These are phyloP conservation scores for Tetropium fuscum DNA, from an alignment of 2,888 invertebrate genomes.

Conservation along the genomic window DNA sequence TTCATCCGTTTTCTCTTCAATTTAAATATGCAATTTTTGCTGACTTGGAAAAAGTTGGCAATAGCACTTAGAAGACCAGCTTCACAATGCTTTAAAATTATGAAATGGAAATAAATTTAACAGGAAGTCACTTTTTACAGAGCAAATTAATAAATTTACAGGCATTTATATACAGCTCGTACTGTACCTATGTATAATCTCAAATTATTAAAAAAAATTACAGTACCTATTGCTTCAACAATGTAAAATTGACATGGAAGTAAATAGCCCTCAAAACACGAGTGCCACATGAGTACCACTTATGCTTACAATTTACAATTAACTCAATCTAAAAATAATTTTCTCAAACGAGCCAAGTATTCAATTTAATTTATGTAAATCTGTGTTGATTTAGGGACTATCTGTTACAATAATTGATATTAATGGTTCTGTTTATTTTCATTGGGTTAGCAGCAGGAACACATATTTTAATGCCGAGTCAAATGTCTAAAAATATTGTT, in stretches of 20 bases:
- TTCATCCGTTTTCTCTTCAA: too few species aligned
- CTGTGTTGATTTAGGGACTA: slow-evolving; percentile 38
- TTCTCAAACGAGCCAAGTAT: slow-evolving; percentile 31
- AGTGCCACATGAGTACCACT: slow-evolving; percentile 16
- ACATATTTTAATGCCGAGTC: slow-evolving; percentile 17
- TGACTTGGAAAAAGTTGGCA: too few species aligned
- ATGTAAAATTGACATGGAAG: not conserved
- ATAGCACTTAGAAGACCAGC: too few species aligned
- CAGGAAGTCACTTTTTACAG: too few species aligned
- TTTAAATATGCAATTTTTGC: too few species aligned
- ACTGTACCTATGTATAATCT: too few species aligned
- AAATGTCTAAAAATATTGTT: slow-evolving; percentile 13
- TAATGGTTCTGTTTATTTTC: slow-evolving; percentile 39
- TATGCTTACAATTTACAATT: slow-evolving; percentile 9
- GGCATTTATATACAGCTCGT: too few species aligned
- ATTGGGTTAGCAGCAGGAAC: slow-evolving; percentile 10
- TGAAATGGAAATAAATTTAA: too few species aligned
- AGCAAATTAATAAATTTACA: too few species aligned
- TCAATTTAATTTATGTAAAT: slow-evolving; percentile 18
- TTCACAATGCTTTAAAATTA: too few species aligned
- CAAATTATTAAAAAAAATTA: not conserved
- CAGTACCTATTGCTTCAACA: too few species aligned
- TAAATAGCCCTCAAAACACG: slow-evolving; percentile 11
- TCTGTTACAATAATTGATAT: slow-evolving; percentile 43
- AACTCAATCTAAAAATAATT: slow-evolving; percentile 21